phyloP scores from a whole-genome alignment of 23 tunicate genomes.

The Clavelina lepadiformis region DNA sequence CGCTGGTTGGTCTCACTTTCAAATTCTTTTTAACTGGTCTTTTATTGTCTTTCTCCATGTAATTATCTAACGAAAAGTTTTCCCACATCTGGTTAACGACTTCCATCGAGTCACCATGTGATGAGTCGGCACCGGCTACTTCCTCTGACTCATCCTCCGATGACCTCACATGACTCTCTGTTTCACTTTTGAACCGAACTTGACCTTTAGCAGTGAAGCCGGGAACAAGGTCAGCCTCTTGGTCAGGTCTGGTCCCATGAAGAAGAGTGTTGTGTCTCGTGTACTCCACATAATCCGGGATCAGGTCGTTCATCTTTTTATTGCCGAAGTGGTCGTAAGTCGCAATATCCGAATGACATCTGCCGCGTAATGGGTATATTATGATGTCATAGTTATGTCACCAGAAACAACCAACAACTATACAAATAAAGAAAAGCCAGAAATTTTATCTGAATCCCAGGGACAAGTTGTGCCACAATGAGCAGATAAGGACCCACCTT shows the following conservation, averaged over 20 bases:
- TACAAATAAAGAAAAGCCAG: too few relatives aligned
- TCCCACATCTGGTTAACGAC: constrained; percentile 67
- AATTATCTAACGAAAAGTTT: constrained; percentile 46
- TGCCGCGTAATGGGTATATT: too few relatives aligned
- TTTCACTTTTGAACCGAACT: background rate
- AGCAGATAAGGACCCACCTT: background rate
- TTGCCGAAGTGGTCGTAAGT: background rate
- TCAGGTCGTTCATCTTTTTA: constrained; percentile 13
- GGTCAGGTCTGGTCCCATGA: constrained; percentile 6
- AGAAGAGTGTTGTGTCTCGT: constrained; percentile 6
- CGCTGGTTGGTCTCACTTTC: constrained; percentile 29
- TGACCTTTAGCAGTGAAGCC: background rate
- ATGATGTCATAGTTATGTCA: background rate
- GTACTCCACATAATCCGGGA: constrained; percentile 8
- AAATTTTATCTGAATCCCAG: too few relatives aligned
- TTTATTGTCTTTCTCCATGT: constrained; percentile 4
- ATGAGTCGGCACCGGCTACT: background rate
- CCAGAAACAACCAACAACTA: background rate
- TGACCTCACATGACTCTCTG: constrained; percentile 6
- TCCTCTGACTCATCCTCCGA: constrained; percentile 11
- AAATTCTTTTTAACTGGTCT: background rate
- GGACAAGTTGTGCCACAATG: background rate
- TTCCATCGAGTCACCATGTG: constrained; percentile 24
- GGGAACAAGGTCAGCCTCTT: constrained; percentile 14
- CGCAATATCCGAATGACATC: too few relatives aligned